Base-by-base conservation (phyloP, 2,797 vertebrate genomes). In the Gambelia wislizenii region DNA sequence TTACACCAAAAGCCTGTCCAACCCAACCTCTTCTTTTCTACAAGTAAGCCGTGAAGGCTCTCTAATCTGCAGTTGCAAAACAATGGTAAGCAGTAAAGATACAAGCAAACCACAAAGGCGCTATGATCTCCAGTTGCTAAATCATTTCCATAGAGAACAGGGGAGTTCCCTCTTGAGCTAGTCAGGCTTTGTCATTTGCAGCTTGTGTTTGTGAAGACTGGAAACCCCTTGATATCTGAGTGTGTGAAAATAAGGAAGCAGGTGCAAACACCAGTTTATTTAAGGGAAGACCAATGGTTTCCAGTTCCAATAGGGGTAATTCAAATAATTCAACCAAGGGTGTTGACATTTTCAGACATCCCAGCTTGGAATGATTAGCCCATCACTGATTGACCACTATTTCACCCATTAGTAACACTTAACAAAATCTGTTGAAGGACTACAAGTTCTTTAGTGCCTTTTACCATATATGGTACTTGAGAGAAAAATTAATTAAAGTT, bases 401-500 rank as follows among this genome's bases (percentile, higher is more conserved):
- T 33, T 42, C 30, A 10, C 77, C 36, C 33, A 67, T 25, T 30
- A 52, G 20, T 52, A 47, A 36, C 25, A n/a, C 20, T 78, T 49
- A 67, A 25, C 30, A 69, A 78, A 49, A 36, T 27, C 13, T 39
- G 14, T 39, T 56, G 49, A 84, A 52, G 25, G 16, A 30, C 33
- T 67, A 64, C 9, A 36, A 64, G 78, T 49, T 49, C 52, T 76
- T 69, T 49, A 76, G 39, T 85, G 69, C 39, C 72, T 47, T 44
- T 85, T n/a, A 33, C 27, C n/a, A 33, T 76, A 0, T 0, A 0
- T 12, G 54, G 84, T 27, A 84, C 16, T 76, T 75, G 74, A 85
- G 82, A 91, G 27, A 91, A 92, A 76, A 89, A 82, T 2, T 56
- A 33, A 72, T 85, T 33, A 67, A 12, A 86, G 39, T 42, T 86